Evolutionary conservation across 2,113 vertebrate species (phyloP), one percentile per base, ranked within the genome.

Genomic region (Ellobius talpinus): DNA sequence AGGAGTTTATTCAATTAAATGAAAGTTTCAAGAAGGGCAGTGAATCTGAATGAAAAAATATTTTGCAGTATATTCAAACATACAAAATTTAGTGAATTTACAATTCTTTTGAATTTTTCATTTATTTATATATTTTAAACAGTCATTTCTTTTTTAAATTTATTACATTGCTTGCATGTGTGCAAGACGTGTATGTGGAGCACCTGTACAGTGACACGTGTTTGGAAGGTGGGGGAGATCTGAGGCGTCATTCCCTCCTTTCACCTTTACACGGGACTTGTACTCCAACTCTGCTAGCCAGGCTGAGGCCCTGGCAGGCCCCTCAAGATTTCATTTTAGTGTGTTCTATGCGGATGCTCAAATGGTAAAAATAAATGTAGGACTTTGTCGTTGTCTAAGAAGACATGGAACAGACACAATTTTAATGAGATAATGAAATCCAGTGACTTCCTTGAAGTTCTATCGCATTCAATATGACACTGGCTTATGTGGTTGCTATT

Each of bases 1-100:
- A 12, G 36, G 12, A 70, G 68, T 74, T n/a, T n/a, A n/a, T n/a
- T 92, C 73, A 39, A 36, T 26, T 68, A 84, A 42, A 74, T 87
- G 8, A 50, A 74, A 45, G 36, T 82, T 90, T 73, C 24, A 79
- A 77, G 39, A 72, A 92, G 58, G 82, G 29, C 17, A 89, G 7
- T 52, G 36, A 29, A 68, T 81, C 61, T 76, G 42, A 79, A 6
- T 87, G 13, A n/a, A 89, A 89, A 73, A 73, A 36, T 63, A 47
- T 84, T 95, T 91, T 78, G 9, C 8, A 87, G 84, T 7, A 63
- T 10, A 47, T 91, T 97, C 74, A 92, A 74, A 24, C 21, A 26
- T 26, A 5, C 4, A 45, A 45, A 12, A 74, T 74, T 42, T 9
- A 74, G 24, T 74, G 8, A 74, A 74, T 74, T 74, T 74, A 9